Conservation (phyloP, 2,113 vertebrate species). For the Vulpes ferrilata region DNA sequence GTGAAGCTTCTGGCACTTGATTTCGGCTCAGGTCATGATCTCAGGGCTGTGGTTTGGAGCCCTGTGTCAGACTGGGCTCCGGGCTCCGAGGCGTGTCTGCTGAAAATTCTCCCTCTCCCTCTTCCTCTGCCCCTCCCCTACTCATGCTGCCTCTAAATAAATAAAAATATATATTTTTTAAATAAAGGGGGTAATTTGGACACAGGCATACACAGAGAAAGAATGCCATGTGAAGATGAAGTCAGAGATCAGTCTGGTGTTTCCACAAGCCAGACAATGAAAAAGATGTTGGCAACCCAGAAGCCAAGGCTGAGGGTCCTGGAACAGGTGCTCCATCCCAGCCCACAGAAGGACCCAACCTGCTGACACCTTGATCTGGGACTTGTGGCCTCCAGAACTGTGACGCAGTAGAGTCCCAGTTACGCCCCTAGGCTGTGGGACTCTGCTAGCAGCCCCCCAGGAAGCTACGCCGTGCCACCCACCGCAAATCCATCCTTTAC, state of each 20-base stretch:
- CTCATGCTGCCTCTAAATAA: background rate
- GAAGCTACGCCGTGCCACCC: background rate
- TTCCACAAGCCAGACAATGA: background rate
- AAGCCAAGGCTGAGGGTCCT: background rate
- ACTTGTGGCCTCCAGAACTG: background rate
- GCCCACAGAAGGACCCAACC: background rate
- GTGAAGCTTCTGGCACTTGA: too few relatives aligned
- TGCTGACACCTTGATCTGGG: background rate
- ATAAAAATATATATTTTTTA: background rate
- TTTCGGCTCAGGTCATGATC: background rate
- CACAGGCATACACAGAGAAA: background rate
- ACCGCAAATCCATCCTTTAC: rapidly evolving
- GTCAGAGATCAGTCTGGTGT: too few relatives aligned
- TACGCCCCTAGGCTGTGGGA: too few relatives aligned
- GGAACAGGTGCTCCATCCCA: rapidly evolving
- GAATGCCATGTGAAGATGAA: background rate
- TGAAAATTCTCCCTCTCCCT: background rate
- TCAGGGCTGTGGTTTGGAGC: background rate
- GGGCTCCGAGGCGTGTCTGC: background rate
- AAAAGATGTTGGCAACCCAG: rapidly evolving
- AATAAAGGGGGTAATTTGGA: background rate
- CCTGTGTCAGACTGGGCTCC: too few relatives aligned
- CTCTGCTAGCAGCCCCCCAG: background rate
- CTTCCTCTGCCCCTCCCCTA: background rate
- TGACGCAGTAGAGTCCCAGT: background rate